These are phyloP conservation scores for Eudasyphora cyanicolor DNA, from an alignment of 2,888 invertebrate species.

Conservation along the genomic window DNA sequence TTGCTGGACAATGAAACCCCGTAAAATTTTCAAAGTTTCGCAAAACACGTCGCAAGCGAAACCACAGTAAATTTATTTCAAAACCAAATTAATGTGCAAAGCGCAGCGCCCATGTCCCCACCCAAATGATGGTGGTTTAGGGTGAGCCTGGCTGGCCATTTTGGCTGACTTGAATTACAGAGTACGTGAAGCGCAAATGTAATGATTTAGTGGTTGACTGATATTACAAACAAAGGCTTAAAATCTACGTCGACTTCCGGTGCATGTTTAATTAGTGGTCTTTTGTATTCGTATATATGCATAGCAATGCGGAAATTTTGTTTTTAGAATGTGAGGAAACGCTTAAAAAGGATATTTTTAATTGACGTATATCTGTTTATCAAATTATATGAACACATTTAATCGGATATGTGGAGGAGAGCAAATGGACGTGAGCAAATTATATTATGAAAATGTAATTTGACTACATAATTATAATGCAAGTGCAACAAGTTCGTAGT, in stretches of 20 bases:
- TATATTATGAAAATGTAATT: not conserved
- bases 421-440: not conserved
- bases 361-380: conserved; percentile 4
- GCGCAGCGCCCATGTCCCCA: not conserved
- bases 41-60: not conserved
- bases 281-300: not conserved
- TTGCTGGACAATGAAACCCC: not conserved
- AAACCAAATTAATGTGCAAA: not conserved
- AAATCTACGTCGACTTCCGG: not conserved
- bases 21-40: not conserved
- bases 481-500: too few species aligned
- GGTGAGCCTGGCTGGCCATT: not conserved
- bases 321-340: not conserved
- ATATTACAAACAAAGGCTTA: conserved; percentile 11
- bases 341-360: conserved; percentile 14
- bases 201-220: conserved; percentile 44
- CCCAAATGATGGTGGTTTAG: too few species aligned
- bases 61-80: not conserved
- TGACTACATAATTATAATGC: too few species aligned
- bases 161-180: not conserved
- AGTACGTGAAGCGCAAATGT: conserved; percentile 31
- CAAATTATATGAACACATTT: not conserved
- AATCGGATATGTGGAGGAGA: not conserved
- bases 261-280: conserved; percentile 39
- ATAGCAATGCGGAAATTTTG: not conserved